phyloP scores from a whole-genome alignment of 2,113 vertebrate genomes.

The rabbit (Oryctolagus cuniculus) region DNA sequence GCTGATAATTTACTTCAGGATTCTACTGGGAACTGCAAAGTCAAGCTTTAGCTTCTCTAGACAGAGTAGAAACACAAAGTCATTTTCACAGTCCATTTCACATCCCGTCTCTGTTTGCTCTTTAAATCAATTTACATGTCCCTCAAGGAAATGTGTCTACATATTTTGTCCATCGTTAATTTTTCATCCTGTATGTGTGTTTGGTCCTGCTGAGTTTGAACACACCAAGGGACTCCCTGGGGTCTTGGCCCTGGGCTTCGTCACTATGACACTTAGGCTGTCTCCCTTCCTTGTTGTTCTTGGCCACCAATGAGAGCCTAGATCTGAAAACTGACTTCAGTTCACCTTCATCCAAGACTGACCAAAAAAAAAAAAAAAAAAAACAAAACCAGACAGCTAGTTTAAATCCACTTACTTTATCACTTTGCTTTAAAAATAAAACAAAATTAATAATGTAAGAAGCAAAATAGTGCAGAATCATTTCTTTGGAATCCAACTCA shows the following conservation, averaged over 20 bases:
- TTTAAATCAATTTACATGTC: not conserved
- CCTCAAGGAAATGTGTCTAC: not conserved
- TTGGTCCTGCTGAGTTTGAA: not conserved
- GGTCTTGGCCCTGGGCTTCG: not conserved
- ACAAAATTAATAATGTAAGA: not conserved
- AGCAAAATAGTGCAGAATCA: not conserved
- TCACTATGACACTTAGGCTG: not conserved
- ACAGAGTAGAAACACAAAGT: slow-evolving; percentile 8
- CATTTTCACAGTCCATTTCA: not conserved
- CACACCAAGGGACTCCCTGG: not conserved
- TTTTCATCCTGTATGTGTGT: not conserved
- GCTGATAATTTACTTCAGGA: slow-evolving; percentile 40
- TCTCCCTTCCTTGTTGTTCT: not conserved
- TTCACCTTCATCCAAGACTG: not conserved
- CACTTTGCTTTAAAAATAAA: not conserved
- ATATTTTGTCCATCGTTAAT: not conserved
- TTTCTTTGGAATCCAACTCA: not conserved
- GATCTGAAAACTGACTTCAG: not conserved
- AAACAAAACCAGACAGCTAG: too few relatives aligned
- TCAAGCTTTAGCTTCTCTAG: not conserved
- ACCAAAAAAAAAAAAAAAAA: not conserved
- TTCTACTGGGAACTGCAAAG: not conserved
- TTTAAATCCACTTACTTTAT: not conserved
- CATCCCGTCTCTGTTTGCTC: not conserved
- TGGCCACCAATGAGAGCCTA: not conserved